Percentiles rank a stretch among this genome's conserved stretches.
Evolutionary conservation across 2,888 invertebrate species (phyloP).

Genomic region (Eumerus sabulonum): DNA sequence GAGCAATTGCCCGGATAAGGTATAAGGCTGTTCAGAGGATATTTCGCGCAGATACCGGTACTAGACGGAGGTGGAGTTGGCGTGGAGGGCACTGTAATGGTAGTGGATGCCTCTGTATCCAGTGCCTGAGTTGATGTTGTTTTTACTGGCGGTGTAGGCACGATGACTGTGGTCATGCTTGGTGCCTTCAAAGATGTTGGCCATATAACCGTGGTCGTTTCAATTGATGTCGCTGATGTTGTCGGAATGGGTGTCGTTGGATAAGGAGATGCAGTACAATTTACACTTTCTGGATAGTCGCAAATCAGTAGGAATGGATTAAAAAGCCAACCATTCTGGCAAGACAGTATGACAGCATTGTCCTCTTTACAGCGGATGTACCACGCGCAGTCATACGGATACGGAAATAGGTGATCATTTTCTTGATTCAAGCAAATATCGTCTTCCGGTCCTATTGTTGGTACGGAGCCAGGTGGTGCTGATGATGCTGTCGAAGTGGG

Average conservation of each 20-base stretch:
- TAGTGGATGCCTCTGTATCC: too few relatives aligned
- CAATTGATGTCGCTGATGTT: slow-evolving; percentile 8
- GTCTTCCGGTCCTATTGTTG: slow-evolving; percentile 66
- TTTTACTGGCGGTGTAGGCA: not conserved
- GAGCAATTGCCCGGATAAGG: slow-evolving; percentile 73
- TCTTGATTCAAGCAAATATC: slow-evolving; percentile 59
- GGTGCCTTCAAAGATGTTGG: slow-evolving; percentile 11
- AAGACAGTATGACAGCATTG: slow-evolving; percentile 64
- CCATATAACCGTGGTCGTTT: not conserved
- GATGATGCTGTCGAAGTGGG: slow-evolving; percentile 25
- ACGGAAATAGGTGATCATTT: slow-evolving; percentile 69
- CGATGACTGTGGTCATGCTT: not conserved
- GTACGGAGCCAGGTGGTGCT: slow-evolving; percentile 30
- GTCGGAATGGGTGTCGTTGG: slow-evolving; percentile 40
- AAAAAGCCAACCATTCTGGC: slow-evolving; percentile 68
- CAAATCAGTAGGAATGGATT: slow-evolving; percentile 71
- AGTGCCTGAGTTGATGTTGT: slow-evolving; percentile 3
- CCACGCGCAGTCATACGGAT: slow-evolving; percentile 71
- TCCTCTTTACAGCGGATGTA: slow-evolving; percentile 70
- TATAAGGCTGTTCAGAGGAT: slow-evolving; percentile 67
- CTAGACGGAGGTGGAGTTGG: slow-evolving; percentile 6
- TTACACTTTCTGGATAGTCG: slow-evolving; percentile 69
- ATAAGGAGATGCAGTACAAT: slow-evolving; percentile 67
- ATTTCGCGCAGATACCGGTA: slow-evolving; percentile 65
- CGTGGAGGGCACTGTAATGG: not conserved